Base-by-base conservation (phyloP, 2,888 invertebrate species). In the Drosophila tanythrix region DNA sequence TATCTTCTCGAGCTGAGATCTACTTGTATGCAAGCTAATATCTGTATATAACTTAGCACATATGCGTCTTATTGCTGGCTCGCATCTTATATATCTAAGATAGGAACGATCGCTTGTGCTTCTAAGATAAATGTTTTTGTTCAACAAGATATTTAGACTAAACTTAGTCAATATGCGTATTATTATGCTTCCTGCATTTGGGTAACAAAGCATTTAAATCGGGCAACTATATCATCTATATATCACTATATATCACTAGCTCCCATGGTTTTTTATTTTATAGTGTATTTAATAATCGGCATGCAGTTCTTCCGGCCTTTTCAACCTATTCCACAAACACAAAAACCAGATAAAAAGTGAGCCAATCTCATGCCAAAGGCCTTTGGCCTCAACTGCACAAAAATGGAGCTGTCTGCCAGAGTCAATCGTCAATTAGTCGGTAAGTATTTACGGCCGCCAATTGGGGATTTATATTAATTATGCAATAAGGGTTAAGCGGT, bases 401-500 rank as follows among this genome's bases (percentile, higher is more conserved):
- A 51, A 33, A 52, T 18, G 40, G 25, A 46, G 46, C 62, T 53
- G 27, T 25, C 8, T 46, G 50, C 40, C 48, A 31, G 31, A 48
- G 27, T 31, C 31, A n/a, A 36, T 38, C 31, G 29, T 36, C 60
- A 36, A 59, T 31, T 56, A 56, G 27, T 27, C 18, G 21, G 21
- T 27, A 25, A 36, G 25, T 55, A 36, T 55, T 55, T 18, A 27
- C 55, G 55, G 25, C 55, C 25, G 40, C 31, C 18, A 46, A 48
- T 48, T 56, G 53, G 51, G 48, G 53, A 8, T 27, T 53, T 46
- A 15, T 25, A 46, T 84, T 87, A 84, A 84, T 86, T 87, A 89
- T 84, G 74, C 79, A 83, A 65, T 65, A 58, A 64, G 84, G 79
- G 56, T 83, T 70, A 68, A 60, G 62, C 69, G 78, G 70, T 56